A percentile compares a stretch with the other conserved stretches of the same genome.
Evolutionary conservation across 1,140 invertebrate genomes (phyloP).

Genomic region (Diachasmimorpha longicaudata): DNA sequence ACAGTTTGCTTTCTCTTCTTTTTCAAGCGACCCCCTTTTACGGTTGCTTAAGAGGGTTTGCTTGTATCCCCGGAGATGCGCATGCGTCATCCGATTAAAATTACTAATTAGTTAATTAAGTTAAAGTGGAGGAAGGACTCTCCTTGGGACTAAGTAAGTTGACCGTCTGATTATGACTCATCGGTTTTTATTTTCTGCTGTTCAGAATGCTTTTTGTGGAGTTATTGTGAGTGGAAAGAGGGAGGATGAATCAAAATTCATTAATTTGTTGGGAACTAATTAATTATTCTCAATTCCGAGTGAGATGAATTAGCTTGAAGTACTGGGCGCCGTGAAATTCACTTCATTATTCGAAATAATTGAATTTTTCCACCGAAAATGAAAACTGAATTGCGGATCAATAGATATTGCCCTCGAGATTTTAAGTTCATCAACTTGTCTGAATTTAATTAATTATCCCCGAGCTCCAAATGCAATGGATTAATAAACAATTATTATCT

Average conservation of each 20-base stretch:
- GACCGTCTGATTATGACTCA: conserved; percentile 64
- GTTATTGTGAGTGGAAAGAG: neutral
- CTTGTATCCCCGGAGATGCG: conserved; percentile 64
- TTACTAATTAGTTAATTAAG: conserved; percentile 65
- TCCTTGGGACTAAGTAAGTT: conserved; percentile 53
- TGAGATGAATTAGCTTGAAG: no score
- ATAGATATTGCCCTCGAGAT: no score
- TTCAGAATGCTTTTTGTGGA: neutral
- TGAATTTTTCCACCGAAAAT: neutral
- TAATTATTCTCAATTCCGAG: no score
- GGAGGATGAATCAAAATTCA: no score
- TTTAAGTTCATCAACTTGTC: no score
- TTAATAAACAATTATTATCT: no score
- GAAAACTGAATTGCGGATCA: no score
- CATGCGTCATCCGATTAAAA: conserved; percentile 66
- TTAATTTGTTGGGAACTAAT: no score
- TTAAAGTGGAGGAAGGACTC: conserved; percentile 50
- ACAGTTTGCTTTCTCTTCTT: neutral
- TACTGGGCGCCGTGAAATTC: no score
- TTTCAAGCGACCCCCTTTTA: neutral
- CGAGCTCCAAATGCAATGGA: no score
- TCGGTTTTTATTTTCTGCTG: conserved; percentile 37
- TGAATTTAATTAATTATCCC: no score
- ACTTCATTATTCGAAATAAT: neutral
- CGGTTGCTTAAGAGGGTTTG: conserved; percentile 60